Evolutionary conservation across 2,888 invertebrate species (phyloP), one percentile per base, ranked within the genome.

Genomic region (Stenodera caucasica): DNA sequence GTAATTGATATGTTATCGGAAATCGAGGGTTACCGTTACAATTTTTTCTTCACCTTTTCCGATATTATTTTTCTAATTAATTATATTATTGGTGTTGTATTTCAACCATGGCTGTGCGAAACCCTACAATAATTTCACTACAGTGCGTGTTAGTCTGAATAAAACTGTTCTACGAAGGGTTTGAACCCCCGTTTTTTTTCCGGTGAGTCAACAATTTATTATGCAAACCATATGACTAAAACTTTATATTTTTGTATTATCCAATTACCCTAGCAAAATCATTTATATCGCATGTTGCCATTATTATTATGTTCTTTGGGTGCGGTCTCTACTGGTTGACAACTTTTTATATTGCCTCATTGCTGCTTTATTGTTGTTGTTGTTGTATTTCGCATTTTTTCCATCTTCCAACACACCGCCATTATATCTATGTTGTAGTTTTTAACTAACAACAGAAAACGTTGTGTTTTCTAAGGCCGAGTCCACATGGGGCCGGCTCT

Each of bases 171-270:
- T 60, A 64, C 63, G 61, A 63, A 66, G 66, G 68, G 66, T 62
- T 63, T 59, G 61, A 58, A 63, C 63, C 60, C 65, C 54, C 12
- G 2, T 61, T 61, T 63, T 61, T 57, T 63, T 61, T 57, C 63
- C 61, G 71, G 71, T 71, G 71, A 71, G 71, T 71, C 71, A 71
- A 67, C 67, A 67, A 60, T 67, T 66, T 69, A 69, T 60, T 67
- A 69, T 67, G 64, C 65, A 66, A 53, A 63, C 60, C 63, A 67
- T 68, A 63, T 63, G 63, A 63, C 63, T 63, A 63, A 57, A 63
- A 60, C 60, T 63, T 61, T 45, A 45, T 45, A 45, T 45, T 58
- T 61, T 62, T 62, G 57, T 63, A 60, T 63, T 63, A 37, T 57
- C 57, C 50, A 50, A 60, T 63, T 63, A 60, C 55, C 63, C 60